Base-by-base conservation (phyloP, 1,140 invertebrate genomes). In the Leptestheria dahalacensis region DNA sequence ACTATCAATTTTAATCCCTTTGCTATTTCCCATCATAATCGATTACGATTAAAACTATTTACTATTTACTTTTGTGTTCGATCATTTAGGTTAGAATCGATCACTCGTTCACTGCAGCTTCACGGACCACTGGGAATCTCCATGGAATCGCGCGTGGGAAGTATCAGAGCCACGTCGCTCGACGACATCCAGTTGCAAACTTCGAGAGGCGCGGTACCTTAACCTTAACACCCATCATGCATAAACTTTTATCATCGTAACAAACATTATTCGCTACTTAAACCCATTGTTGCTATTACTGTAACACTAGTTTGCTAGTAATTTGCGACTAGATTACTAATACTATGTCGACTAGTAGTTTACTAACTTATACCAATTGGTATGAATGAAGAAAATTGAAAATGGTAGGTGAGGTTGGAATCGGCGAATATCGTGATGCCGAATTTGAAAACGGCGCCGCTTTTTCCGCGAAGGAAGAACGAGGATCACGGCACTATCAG, bases 61-160 rank as follows among this genome's bases (percentile, higher is more conserved):
- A n/a, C n/a, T n/a, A 20, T 9, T 24, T 23, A 61, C 3, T 15
- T 60, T 24, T 53, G 33, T 41, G 33, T 64, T 64, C 26, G 15
- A 6, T 60, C 18, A 21, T 54, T 10, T 21, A 93, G 90, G 70
- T 75, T 95, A 64, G 89, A 93, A 71, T 94, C 91, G 2, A 81
- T 86, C 12, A 93, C 91, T 6, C 76, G 90, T 62, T 79, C 82
- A 26, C 71, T 94, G 59, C 79, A 85, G 58, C 74, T 95, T 25
- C 77, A 79, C 57, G 90, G 86, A 4, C 85, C 89, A 1, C 79
- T 86, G 65, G 84, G 83, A 25, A 83, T 94, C 60, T 79, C 79
- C 50, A 73, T 95, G 4, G 84, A 91, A 68, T 91, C 89, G 6
- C 78, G 84, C 68, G 90, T 88, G 1, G 91, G 88, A 1, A 82